Percentiles rank a stretch among this genome's conserved stretches.
phyloP scores from a whole-genome alignment of 2,797 vertebrate genomes.

The Hemibagrus guttatus region DNA sequence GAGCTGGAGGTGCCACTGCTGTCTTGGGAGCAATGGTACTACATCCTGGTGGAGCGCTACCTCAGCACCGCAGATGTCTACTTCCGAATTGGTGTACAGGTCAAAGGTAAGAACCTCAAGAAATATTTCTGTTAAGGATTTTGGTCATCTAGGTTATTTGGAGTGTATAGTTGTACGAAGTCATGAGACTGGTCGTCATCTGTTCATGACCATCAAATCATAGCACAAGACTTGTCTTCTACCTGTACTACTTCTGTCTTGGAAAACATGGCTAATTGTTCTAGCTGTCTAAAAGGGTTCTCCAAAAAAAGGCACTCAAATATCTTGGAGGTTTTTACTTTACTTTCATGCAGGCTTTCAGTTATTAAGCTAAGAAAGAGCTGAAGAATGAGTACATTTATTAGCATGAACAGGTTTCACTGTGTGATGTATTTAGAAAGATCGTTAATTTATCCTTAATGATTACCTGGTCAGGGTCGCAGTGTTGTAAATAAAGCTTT shows the following conservation, averaged over 20 bases:
- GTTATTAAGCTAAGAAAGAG: background rate
- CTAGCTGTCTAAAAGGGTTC: background rate
- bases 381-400: background rate
- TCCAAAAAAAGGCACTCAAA: background rate
- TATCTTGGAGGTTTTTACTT: background rate
- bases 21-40: slow-evolving; percentile 97
- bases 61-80: slow-evolving; percentile 77
- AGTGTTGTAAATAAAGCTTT: background rate
- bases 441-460: background rate
- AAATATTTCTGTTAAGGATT: background rate
- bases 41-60: slow-evolving; percentile 90
- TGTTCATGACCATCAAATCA: too few species aligned
- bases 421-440: background rate
- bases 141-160: background rate
- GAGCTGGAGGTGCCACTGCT: slow-evolving; percentile 84
- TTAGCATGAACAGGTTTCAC: background rate
- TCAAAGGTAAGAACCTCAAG: slow-evolving; percentile 84
- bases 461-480: background rate
- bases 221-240: background rate
- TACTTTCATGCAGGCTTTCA: background rate
- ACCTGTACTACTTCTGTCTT: background rate
- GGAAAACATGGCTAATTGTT: background rate
- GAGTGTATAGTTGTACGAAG: background rate
- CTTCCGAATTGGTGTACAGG: slow-evolving; percentile 89
- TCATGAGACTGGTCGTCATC: too few species aligned